Percentiles rank a stretch among this genome's conserved stretches.
These are phyloP conservation scores for Bacillus rossius DNA, from an alignment of 1,140 invertebrate species.

Conservation along the genomic window DNA sequence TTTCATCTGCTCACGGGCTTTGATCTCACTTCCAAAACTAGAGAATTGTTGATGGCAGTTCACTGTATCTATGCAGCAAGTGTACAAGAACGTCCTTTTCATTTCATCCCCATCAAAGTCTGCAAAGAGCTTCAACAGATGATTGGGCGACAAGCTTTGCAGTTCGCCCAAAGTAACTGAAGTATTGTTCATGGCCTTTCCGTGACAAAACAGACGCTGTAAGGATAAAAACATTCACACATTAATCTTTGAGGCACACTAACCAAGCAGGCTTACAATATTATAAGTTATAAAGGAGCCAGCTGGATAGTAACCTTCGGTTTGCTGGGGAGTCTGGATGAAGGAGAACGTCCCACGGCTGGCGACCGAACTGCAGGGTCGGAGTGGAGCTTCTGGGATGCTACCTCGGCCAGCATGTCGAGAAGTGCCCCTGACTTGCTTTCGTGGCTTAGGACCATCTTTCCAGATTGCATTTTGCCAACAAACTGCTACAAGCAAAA, in stretches of 20 bases:
- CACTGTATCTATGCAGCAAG: constrained; percentile 44
- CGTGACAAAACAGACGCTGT: no score
- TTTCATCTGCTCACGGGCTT: constrained; percentile 48
- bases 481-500: no score
- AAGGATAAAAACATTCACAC: no score
- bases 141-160: constrained; percentile 43
- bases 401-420: constrained; percentile 49
- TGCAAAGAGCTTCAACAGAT: constrained; percentile 52
- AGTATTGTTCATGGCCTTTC: no score
- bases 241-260: no score
- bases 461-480: no score
- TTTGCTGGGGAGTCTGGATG: neutral
- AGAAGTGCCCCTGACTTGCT: constrained; percentile 32
- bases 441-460: neutral
- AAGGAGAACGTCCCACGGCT: constrained; percentile 8
- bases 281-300: no score
- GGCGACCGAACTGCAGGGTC: constrained; percentile 36
- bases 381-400: constrained; percentile 45
- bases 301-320: constrained; percentile 1
- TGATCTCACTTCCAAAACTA: constrained; percentile 54
- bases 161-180: no score
- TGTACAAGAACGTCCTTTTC: constrained; percentile 50
- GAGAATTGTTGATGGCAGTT: constrained; percentile 46
- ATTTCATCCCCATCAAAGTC: constrained; percentile 51
- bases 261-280: no score